Evolutionary conservation across 2,797 vertebrate genomes (phyloP), one percentile per base, ranked within the genome.

Genomic region (Myripristis jacobus): DNA sequence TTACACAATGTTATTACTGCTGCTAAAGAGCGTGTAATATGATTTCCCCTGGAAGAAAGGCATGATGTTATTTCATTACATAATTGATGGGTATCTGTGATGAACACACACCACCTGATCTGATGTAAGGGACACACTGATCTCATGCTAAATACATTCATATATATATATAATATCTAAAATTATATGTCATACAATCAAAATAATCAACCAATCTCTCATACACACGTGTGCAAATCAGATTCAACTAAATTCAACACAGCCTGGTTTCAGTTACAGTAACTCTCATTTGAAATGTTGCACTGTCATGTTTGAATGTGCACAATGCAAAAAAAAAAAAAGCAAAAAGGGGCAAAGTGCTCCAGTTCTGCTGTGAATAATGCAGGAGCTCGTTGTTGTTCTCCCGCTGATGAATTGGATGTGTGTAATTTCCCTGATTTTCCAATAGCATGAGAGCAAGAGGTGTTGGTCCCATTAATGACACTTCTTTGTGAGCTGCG

Each of bases 391-490:
- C 22, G 8, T 63, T 1, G 25, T 50, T 29, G 24, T 67, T 57
- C 12, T 25, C 58, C 44, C 61, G 58, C 62, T 76, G 64, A 78
- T 70, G 68, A 91, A 87, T 74, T 73, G 64, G 54, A 75, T 81
- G 80, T 56, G 66, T 76, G 70, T 88, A 79, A 92, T 92, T 91
- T 89, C 78, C 83, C 69, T 87, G 83, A 92, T 91, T 91, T 88
- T 87, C 82, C 83, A 88, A 88, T 87, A 88, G 84, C 77, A 70
- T 66, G 74, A 91, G 83, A 77, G 82, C 74, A 70, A 82, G 87
- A 92, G 86, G 85, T 85, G 88, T 82, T 79, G 50, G 82, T 65
- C 82, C 84, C 84, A 89, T 91, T 91, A 91, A 89, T 78, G 83
- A 84, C 83, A 82, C 88, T 85, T 82, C 85, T 90, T 81, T 89